Base-by-base conservation (phyloP, 2,888 invertebrate species). In the Platycnemis pennipes region DNA sequence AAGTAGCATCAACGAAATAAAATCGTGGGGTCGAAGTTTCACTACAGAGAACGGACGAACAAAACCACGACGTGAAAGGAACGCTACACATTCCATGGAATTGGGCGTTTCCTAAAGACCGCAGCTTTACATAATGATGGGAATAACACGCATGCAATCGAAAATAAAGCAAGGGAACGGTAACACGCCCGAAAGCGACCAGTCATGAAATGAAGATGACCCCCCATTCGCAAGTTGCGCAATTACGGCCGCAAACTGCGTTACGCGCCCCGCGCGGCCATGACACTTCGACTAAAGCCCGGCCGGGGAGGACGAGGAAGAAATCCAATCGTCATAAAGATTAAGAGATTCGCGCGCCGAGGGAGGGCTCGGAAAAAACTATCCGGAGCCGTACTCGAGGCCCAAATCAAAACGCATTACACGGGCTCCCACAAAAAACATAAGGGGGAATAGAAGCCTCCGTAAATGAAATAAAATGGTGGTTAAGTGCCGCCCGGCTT, bases 341-440 rank as follows among this genome's bases (percentile, higher is more conserved):
- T 37, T 5, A 31, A n/a, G 77, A 77, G 77, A 63, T 77, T 11
- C 26, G n/a, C 31, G 11, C 22, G 77, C 7, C 4, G 31, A 22
- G 63, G 63, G 26, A 31, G 77, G 11, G 37, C 37, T 37, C 77
- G 26, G 37, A 77, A 77, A 37, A 77, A 13, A 13, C 31, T 11
- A 37, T 11, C 22, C 2, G 31, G 37, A 11, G 37, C 37, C 77
- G 37, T 77, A 7, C 77, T 37, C 11, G 11, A 37, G 37, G 37
- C 77, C 77, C 37, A 77, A 77, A 77, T 77, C 77, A 77, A 77
- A 77, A 77, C 77, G 37, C 77, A 77, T 77, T 77, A 77, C 77
- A 11, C 37, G 77, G 26, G 77, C 37, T 13, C 11, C 77, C 31
- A 31, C 77, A 77, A 37, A 77, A 77, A 77, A 37, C 3, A 37